Conservation (phyloP, 2,113 vertebrate species). For the Passerina amoena region DNA sequence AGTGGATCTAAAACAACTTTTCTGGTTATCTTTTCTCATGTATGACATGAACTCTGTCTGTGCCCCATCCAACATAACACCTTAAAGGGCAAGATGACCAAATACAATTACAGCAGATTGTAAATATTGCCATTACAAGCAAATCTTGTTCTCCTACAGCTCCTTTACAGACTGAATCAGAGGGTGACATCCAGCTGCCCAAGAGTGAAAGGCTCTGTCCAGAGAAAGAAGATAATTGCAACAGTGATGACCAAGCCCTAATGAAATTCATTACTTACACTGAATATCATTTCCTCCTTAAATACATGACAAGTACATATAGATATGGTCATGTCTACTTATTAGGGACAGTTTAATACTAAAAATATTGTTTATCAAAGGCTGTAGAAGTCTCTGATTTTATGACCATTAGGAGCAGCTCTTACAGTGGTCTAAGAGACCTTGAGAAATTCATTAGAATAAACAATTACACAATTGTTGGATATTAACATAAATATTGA, state of each 20-base stretch:
- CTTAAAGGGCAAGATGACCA: background rate
- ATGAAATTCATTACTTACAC: background rate
- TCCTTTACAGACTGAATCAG: background rate
- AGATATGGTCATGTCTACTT: background rate
- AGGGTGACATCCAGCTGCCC: background rate
- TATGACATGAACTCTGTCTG: background rate
- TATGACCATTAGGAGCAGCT: background rate
- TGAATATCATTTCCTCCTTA: conserved; percentile 4
- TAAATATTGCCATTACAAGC: background rate
- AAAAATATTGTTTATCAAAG: background rate
- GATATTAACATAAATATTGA: background rate
- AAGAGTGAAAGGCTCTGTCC: background rate
- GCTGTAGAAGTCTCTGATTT: background rate
- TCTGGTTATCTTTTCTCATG: background rate
- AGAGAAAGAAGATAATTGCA: background rate
- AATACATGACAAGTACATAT: background rate
- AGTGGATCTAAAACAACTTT: background rate
- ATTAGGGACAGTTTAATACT: background rate
- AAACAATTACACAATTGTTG: background rate
- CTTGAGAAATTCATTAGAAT: background rate
- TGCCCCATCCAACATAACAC: background rate
- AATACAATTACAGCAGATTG: background rate
- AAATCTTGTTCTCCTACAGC: background rate
- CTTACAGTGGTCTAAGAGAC: background rate
- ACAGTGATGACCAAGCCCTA: background rate